Percentiles rank a stretch among this genome's conserved stretches.
Conservation (phyloP, 2,797 vertebrate genomes). For the Malacoctenus gilli region DNA sequence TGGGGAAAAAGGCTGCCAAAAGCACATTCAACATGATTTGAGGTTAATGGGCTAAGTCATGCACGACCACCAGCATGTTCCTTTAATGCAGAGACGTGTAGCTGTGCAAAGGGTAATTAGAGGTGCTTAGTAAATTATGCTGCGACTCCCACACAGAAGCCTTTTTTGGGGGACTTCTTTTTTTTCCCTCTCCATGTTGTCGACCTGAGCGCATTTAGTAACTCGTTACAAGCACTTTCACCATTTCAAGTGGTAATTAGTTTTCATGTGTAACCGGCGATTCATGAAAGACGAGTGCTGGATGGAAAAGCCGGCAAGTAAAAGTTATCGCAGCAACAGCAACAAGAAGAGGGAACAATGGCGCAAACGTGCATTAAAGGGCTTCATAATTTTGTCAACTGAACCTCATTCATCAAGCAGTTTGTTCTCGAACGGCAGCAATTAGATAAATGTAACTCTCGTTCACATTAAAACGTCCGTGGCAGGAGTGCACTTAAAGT, state of each 20-base stretch:
- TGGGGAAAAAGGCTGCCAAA: constrained; percentile 23
- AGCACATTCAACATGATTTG: constrained; percentile 32
- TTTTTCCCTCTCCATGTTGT: constrained; percentile 15
- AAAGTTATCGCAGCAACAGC: constrained; percentile 37
- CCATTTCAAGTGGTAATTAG: constrained; percentile 56
- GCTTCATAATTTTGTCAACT: constrained; percentile 35
- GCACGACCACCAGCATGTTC: constrained; percentile 29
- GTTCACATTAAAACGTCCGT: constrained; percentile 10
- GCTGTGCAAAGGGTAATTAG: constrained; percentile 56
- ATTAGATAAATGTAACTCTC: constrained; percentile 22
- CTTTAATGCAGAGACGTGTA: constrained; percentile 44
- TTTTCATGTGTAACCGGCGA: constrained; percentile 36
- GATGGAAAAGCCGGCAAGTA: constrained; percentile 40
- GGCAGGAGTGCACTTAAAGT: constrained; percentile 13
- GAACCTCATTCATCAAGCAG: constrained; percentile 33
- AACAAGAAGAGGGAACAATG: not conserved
- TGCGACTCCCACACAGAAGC: constrained; percentile 51
- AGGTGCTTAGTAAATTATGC: constrained; percentile 55
- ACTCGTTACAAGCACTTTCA: constrained; percentile 57
- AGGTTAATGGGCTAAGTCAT: constrained; percentile 35
- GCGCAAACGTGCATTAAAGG: constrained; percentile 26
- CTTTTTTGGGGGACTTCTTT: constrained; percentile 52
- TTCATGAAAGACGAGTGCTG: constrained; percentile 44
- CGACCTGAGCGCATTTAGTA: constrained; percentile 57
- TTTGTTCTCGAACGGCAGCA: constrained; percentile 9